Evolutionary conservation across 2,888 invertebrate species (phyloP), one percentile per base, ranked within the genome.

Genomic region (Isoperla grammatica): DNA sequence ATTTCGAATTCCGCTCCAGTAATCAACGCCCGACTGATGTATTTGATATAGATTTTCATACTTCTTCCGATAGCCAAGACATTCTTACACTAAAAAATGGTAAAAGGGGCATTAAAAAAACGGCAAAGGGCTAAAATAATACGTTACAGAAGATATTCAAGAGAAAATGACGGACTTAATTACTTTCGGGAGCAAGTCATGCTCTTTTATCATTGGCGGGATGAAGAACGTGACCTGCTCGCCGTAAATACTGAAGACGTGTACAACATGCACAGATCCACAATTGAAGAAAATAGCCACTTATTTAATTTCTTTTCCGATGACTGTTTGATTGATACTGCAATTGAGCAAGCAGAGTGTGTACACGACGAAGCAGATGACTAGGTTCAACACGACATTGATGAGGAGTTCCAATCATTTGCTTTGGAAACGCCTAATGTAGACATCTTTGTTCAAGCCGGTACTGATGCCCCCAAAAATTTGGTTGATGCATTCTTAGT

Each of bases 151-250:
- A n/a, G n/a, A n/a, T 67, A 59, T 35, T 57, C 53, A 6, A 55
- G 59, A n/a, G n/a, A 37, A n/a, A n/a, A n/a, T 23, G 62, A 66
- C 37, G 59, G 61, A 20, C 42, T 55, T 11, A 60, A 67, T 19
- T 67, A 62, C 57, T 66, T 60, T 54, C 29, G 66, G 39, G 68
- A 67, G 61, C 64, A 66, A 35, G 8, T 67, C 1, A 64, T 67
- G 63, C 46, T 68, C 11, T 68, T 65, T 59, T n/a, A 62, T 6
- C 67, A 67, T 2, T 68, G 67, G 66, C 40, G 64, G 4, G 46
- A 66, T 56, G 68, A 68, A 61, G 22, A 54, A 49, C 20, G 23
- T 9, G 66, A 65, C 37, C 43, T 67, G 37, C 9, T 61, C 13
- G 13, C 4, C 35, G 57, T 63, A 9, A 46, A 66, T 53, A 22